These are phyloP conservation scores for Polyommatus iphigenia DNA, from an alignment of 2,888 invertebrate species.

Conservation along the genomic window DNA sequence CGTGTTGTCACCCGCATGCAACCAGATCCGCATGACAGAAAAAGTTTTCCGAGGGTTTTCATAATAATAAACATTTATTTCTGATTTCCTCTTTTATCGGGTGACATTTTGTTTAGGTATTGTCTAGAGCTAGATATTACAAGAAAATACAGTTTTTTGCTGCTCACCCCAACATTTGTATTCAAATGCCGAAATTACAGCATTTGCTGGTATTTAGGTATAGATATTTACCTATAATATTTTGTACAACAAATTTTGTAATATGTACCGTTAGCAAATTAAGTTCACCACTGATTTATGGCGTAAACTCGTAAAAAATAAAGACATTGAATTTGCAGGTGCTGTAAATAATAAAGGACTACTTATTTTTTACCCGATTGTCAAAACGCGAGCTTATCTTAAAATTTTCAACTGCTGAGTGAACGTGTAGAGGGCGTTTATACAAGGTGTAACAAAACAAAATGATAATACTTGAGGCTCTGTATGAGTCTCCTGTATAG, in stretches of 20 bases:
- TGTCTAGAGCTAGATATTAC: neutral
- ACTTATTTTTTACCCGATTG: no score
- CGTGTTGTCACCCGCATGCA: no score
- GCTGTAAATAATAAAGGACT: neutral
- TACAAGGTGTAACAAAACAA: no score
- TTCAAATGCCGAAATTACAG: neutral
- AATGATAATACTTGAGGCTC: no score
- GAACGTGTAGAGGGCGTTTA: no score
- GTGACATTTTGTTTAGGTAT: neutral
- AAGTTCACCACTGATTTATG: neutral
- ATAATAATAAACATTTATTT: neutral
- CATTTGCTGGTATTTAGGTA: no score
- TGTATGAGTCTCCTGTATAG: no score
- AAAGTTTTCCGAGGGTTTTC: no score
- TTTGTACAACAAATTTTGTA: neutral
- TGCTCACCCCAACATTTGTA: neutral
- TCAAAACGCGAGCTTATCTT: no score
- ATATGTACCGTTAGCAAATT: neutral
- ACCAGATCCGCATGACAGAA: no score
- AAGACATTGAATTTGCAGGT: neutral
- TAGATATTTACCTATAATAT: no score
- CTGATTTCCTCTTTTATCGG: neutral
- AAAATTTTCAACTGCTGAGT: no score
- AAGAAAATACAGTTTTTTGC: conserved; percentile 4
- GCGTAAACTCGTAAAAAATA: neutral